Conservation (phyloP, 1,140 invertebrate genomes). For the Ceratina japonica region DNA sequence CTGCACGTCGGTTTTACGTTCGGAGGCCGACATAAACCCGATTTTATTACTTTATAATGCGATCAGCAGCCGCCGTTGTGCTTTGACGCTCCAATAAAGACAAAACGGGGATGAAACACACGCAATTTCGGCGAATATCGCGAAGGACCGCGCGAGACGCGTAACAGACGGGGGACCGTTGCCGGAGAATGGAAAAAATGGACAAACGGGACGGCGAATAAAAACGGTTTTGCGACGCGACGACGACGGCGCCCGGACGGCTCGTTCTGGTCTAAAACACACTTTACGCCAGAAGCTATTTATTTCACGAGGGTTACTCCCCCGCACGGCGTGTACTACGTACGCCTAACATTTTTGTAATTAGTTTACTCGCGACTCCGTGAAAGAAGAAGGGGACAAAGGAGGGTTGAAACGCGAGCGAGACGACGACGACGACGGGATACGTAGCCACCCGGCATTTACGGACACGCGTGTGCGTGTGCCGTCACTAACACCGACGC, state of each 20-base stretch:
- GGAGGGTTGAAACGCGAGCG: slow-evolving; percentile 45
- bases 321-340: slow-evolving; percentile 19
- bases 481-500: background rate
- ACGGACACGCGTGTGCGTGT: slow-evolving; percentile 16
- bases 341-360: slow-evolving; percentile 70
- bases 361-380: slow-evolving; percentile 66
- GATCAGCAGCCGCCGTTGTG: too few relatives aligned
- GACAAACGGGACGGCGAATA: slow-evolving; percentile 30
- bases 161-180: too few relatives aligned
- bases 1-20: too few relatives aligned
- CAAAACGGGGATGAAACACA: too few relatives aligned
- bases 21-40: too few relatives aligned
- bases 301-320: slow-evolving; percentile 65
- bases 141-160: background rate
- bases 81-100: too few relatives aligned
- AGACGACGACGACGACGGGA: slow-evolving; percentile 52
- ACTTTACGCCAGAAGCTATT: slow-evolving; percentile 65
- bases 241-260: background rate
- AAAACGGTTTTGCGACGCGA: slow-evolving; percentile 46
- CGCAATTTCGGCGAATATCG: background rate
- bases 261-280: slow-evolving; percentile 51
- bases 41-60: too few relatives aligned
- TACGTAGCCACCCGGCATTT: slow-evolving; percentile 29
- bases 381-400: slow-evolving; percentile 56
- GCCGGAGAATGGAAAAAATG: background rate